These are phyloP conservation scores for Rhopalosiphum nymphaeae DNA, from an alignment of 2,888 invertebrate species.

Conservation along the genomic window DNA sequence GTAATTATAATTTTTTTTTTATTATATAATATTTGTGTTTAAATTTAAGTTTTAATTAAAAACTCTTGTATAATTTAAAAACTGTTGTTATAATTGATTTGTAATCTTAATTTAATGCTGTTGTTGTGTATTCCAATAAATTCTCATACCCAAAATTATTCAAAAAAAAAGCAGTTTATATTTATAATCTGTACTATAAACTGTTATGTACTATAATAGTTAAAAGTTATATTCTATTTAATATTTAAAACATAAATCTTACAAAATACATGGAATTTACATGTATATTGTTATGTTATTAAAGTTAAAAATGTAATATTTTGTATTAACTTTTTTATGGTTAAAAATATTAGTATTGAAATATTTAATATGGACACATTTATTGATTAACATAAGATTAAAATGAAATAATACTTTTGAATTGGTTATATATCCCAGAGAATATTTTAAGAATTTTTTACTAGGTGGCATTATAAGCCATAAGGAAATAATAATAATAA, in stretches of 20 bases:
- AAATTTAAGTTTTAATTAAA: constrained; percentile 32
- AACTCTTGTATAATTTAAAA: constrained; percentile 12
- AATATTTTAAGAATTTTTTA: no score
- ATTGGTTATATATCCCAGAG: background rate
- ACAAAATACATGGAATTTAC: background rate
- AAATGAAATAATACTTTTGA: background rate
- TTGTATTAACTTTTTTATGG: background rate
- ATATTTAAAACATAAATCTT: background rate
- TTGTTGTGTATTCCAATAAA: background rate
- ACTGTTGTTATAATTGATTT: constrained; percentile 8
- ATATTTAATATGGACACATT: background rate
- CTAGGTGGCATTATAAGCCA: no score
- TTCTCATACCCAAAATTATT: background rate
- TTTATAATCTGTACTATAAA: background rate
- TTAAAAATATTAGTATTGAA: background rate
- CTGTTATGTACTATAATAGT: background rate
- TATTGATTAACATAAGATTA: background rate
- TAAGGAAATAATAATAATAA: no score
- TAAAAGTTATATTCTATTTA: background rate
- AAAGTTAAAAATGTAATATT: background rate
- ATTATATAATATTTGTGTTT: constrained; percentile 25
- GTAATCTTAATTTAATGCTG: background rate
- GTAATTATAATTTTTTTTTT: constrained; percentile 8
- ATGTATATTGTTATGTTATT: no score
- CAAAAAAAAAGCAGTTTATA: background rate